Evolutionary conservation across 2,888 invertebrate species (phyloP).

Genomic region (Pristionchus entomophagus): DNA sequence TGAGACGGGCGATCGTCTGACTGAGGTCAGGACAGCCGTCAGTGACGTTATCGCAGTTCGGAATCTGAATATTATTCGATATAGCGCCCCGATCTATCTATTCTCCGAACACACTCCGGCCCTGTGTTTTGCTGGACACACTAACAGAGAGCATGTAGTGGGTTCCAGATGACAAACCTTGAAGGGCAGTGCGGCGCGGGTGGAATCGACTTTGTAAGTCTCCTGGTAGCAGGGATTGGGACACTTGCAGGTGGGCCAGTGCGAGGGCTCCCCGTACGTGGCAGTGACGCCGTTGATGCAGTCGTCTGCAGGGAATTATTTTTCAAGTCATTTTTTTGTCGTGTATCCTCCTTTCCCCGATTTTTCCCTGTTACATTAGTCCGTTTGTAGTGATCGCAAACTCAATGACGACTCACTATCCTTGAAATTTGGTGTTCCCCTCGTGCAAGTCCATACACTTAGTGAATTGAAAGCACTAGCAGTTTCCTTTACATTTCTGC

Average conservation of each 20-base stretch:
- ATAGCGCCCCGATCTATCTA: too few relatives aligned
- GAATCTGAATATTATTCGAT: not conserved
- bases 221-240: constrained; percentile 21
- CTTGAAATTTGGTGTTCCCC: too few relatives aligned
- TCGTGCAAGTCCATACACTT: too few relatives aligned
- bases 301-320: not conserved
- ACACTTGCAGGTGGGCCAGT: not conserved
- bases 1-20: constrained; percentile 7
- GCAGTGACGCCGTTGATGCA: not conserved
- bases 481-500: too few relatives aligned
- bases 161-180: too few relatives aligned
- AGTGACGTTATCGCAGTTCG: constrained; percentile 10
- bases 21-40: constrained; percentile 16
- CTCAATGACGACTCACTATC: too few relatives aligned
- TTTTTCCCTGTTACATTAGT: not conserved
- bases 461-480: too few relatives aligned
- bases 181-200: constrained; percentile 2
- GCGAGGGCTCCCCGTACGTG: not conserved
- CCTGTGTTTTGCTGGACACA: too few relatives aligned
- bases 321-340: too few relatives aligned
- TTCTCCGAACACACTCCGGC: too few relatives aligned
- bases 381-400: not conserved
- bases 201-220: not conserved
- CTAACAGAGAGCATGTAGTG: too few relatives aligned
- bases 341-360: too few relatives aligned